Evolutionary conservation across 2,797 vertebrate species (phyloP), one percentile per base, ranked within the genome.

Genomic region (Thunnus albacares): DNA sequence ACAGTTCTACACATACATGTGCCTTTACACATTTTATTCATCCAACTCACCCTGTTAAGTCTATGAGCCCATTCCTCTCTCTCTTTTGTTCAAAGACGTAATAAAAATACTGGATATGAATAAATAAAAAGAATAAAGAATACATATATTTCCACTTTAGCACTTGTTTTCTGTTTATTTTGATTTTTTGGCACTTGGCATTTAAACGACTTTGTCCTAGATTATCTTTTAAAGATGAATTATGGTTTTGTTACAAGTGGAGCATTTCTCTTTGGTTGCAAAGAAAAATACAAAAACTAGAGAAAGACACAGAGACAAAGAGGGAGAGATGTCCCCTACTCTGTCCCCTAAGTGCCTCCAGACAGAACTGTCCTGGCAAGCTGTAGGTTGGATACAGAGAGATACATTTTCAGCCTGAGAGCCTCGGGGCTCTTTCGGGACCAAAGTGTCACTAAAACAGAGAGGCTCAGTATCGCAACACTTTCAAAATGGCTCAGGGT

Each of bases 371-470:
- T 83, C 86, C 87, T 86, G 84, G 82, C 65, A 62, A 81, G 84
- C 78, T 71, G 77, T 58, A 84, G 86, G 86, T 87, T 84, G 82
- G 77, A 79, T 71, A 74, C 77, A 72, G 73, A 85, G 83, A 80
- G 85, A 90, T 87, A 71, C 81, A 86, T 89, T 92, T 92, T 86
- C 86, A 90, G 82, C 81, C 69, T 22, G 63, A 84, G 75, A 85
- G 81, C 87, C 88, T 11, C 12, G 4, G 70, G 90, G 81, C 78
- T 89, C 87, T 85, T 80, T 75, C 7, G 66, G 86, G 88, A 93
- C 85, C 84, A 84, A 64, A 80, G 87, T 90, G 91, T 87, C 91
- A 87, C 82, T 84, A 84, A 91, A 91, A 89, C 90, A 88, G 74
- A 87, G 85, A 80, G 80, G 71, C 81, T 85, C 83, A 61, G 80